Evolutionary conservation across 2,113 vertebrate genomes (phyloP), one percentile per base, ranked within the genome.

Genomic region (Sterna hirundo): DNA sequence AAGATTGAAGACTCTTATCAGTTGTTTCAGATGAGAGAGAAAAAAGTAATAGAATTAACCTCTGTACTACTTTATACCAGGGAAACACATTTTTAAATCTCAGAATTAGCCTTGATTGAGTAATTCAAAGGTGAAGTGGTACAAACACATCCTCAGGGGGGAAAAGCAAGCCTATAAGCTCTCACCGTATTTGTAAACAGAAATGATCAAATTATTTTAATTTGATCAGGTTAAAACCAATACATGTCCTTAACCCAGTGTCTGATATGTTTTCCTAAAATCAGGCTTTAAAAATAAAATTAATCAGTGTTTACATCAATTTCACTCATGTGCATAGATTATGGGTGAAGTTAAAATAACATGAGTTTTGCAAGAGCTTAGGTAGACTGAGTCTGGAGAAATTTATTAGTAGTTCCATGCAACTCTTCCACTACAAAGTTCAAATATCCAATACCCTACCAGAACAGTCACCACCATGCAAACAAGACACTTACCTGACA

Each of bases 401-500:
- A 69, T 72, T 34, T 36, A 23, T 38, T 16, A 15, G 34, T 21
- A 34, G 49, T 49, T 69, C 71, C 15, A 38, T 40, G 75, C 62
- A 83, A 4, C 30, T 61, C 51, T 71, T 75, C 21, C 83, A 77
- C 34, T 32, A 57, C 40, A 30, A 76, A 71, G 5, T 38, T 68
- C 21, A 60, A n/a, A 49, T 22, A 61, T 8, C 49, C 66, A 77
- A 7, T 5, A 47, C 11, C 42, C 58, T 69, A 60, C 58, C 70
- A 76, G 58, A 72, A 26, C 13, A 79, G 79, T 30, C 71, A 88
- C n/a, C 29, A 72, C 38, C 75, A 76, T 47, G 54, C 62, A 90
- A 60, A 88, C 38, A 80, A 32, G 54, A 80, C 91, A 90, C 95
- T 94, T 88, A 94, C 89, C 96, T 93, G 72, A 46, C 71, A 40